Evolutionary conservation across 2,888 invertebrate genomes (phyloP), one percentile per base, ranked within the genome.

Genomic region (Drosophila pseudotakahashii): DNA sequence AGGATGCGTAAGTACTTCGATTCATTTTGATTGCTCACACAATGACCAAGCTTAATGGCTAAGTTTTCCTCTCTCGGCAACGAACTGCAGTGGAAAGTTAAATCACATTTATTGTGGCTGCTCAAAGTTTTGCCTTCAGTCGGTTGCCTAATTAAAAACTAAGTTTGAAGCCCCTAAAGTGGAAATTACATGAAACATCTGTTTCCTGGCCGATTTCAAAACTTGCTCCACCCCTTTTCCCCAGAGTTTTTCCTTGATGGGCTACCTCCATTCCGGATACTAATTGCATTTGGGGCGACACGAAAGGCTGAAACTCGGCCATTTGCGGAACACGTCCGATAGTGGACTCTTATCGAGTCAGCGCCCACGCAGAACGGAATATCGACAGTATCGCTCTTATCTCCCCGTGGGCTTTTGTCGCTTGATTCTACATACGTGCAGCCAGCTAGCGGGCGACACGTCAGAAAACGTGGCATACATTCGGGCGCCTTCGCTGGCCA

Each of bases 261-360:
- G 26, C 2, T 26, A 26, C 26, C 34, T 13, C 13, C 16, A 36
- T 30, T 45, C 10, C 53, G 36, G 26, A 47, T 34, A 75, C 75
- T 84, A 83, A 81, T 79, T 79, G 78, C 72, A 72, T 59, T 80
- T 57, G 14, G 26, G 34, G 53, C 53, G 62, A 54, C 73, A 23
- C 2, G 2, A 19, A 51, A 30, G 23, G 26, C 26, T 30, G 14
- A 16, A 44, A 34, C 14, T n/a, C 19, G 13, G 23, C 64, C 55
- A 67, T 67, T 54, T 55, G 34, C 47, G 30, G 50, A 50, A 48
- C 59, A 57, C 44, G 42, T 50, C 19, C 57, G 51, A 69, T 69
- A 69, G 23, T 32, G 30, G 13, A 3, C 44, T 16, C 36, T 52
- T 69, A 69, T 68, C 69, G 55, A 11, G 5, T 32, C 48, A 11